A percentile compares a stretch with the other conserved stretches of the same genome.
Evolutionary conservation across 2,113 vertebrate species (phyloP).

Genomic region (Alexandromys fortis): DNA sequence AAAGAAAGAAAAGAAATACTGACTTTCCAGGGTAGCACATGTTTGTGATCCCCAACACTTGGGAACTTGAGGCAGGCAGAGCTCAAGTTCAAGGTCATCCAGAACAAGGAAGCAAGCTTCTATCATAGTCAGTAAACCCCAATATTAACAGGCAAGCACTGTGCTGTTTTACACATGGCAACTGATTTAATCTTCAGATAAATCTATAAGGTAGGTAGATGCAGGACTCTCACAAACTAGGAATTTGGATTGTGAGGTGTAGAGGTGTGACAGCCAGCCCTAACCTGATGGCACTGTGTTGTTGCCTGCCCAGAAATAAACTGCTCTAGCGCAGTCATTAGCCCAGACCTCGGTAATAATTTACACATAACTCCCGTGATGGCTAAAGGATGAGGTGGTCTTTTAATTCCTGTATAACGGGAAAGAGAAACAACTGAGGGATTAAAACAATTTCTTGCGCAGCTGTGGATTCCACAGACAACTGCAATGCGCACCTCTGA

Average conservation of each 20-base stretch:
- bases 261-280: not conserved
- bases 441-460: not conserved
- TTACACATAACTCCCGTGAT: not conserved
- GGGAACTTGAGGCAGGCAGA: not conserved
- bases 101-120: not conserved
- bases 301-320: not conserved
- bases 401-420: not conserved
- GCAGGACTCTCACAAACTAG: not conserved
- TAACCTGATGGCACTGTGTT: not conserved
- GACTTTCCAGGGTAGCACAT: not conserved
- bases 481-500: not conserved
- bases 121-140: not conserved
- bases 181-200: not conserved
- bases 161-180: not conserved
- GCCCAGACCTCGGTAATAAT: not conserved
- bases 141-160: not conserved
- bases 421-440: not conserved
- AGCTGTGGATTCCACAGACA: not conserved
- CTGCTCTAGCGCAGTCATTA: not conserved
- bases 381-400: not conserved
- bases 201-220: not conserved
- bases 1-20: not conserved
- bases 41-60: not conserved
- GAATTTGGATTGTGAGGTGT: not conserved
- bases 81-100: not conserved